Conservation (phyloP, 2,113 vertebrate species). For the Plotosus lineatus region DNA sequence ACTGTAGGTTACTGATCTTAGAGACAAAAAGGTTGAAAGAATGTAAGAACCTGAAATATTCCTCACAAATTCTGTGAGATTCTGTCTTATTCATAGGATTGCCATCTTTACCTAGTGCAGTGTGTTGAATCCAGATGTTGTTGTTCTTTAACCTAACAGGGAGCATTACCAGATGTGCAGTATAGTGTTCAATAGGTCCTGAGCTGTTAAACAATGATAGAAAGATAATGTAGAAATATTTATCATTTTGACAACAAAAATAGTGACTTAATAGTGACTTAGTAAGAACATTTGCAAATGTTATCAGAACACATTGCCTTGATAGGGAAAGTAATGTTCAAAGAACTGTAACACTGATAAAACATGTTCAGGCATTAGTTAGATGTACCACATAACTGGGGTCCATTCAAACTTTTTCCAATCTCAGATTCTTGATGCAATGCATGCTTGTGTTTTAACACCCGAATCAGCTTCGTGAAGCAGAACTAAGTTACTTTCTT, state of each 20-base stretch:
- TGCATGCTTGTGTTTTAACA: neutral
- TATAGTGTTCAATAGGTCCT: neutral
- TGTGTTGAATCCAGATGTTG: neutral
- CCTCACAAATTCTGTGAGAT: neutral
- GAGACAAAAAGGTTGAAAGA: neutral
- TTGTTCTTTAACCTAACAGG: neutral
- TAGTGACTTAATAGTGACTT: neutral
- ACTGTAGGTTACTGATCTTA: neutral
- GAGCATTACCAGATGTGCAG: neutral
- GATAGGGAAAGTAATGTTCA: neutral
- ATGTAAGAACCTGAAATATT: neutral
- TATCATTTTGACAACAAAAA: neutral
- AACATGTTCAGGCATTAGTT: neutral
- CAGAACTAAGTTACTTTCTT: neutral
- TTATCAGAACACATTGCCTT: neutral
- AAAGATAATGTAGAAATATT: neutral
- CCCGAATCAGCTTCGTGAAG: neutral
- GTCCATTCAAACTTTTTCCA: neutral
- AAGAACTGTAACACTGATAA: neutral
- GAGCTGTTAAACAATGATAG: neutral
- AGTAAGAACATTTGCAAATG: neutral
- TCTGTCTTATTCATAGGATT: neutral
- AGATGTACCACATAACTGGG: neutral
- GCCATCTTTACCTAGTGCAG: neutral
- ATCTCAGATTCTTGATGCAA: neutral